A percentile compares a stretch with the other conserved stretches of the same genome.
Conservation (phyloP, 2,888 invertebrate genomes). For the Eremobia ochroleuca region DNA sequence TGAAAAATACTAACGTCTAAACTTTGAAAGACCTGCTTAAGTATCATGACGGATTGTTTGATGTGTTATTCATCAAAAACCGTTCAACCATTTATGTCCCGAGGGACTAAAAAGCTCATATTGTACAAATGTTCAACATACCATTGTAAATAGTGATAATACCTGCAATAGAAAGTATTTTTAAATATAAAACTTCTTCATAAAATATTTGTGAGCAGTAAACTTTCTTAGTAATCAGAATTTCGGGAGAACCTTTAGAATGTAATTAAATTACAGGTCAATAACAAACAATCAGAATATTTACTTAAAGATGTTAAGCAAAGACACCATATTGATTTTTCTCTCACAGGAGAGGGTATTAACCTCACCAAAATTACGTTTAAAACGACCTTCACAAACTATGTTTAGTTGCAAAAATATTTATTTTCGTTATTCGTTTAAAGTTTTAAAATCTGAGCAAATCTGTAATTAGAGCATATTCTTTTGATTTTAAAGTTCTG, state of each 20-base stretch:
- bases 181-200: conserved; percentile 38
- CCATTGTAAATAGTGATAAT: conserved; percentile 67
- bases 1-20: conserved; percentile 5
- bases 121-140: conserved; percentile 62
- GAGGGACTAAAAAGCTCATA: conserved; percentile 55
- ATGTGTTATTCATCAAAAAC: conserved; percentile 43
- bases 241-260: background rate
- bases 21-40: conserved; percentile 9
- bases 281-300: conserved; percentile 21
- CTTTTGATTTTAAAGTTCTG: conserved; percentile 31
- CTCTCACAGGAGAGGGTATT: background rate
- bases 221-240: conserved; percentile 17
- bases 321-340: conserved; percentile 1
- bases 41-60: conserved; percentile 34
- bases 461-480: conserved; percentile 5
- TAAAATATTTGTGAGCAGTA: conserved; percentile 7
- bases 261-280: background rate
- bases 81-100: conserved; percentile 39
- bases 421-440: background rate
- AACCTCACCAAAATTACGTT: background rate
- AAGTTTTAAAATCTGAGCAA: conserved; percentile 17
- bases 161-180: conserved; percentile 63
- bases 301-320: background rate
- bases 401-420: background rate
- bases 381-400: conserved; percentile 14